Base-by-base conservation (phyloP, 2,888 invertebrate species). In the Germaria angustata region DNA sequence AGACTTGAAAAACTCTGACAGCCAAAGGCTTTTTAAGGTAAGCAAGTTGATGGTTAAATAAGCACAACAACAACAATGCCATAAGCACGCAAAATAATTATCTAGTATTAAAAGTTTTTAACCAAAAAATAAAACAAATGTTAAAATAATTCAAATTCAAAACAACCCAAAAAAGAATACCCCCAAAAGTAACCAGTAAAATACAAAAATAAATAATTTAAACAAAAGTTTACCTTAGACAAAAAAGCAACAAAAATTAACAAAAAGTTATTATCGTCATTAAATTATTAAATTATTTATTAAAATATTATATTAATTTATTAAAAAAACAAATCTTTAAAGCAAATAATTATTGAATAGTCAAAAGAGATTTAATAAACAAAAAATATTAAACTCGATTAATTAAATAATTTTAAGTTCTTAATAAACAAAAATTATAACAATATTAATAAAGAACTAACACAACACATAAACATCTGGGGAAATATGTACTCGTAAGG, bases 311-410 rank as follows among this genome's bases (percentile, higher is more conserved):
- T 51, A 77, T 72, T 83, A 57, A 77, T 84, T 84, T 76, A 55
- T 55, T 28, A 69, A 55, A 66, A 36, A 59, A 44, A 34, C 22
- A 59, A 84, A 84, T 80, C 79, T 84, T 85, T 84, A 86, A 79
- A 84, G 13, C 22, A 63, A 81, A 69, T 81, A 78, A 76, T 73
- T 63, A 82, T 76, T 78, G 82, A 79, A 57, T 84, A 81, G 81
- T 83, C 80, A 68, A 46, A 51, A 75, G 80, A 80, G 63, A 44
- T 15, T 44, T 46, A 15, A 41, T 63, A 20, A 72, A 51, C 7
- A 59, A 28, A 32, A 28, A 39, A 13, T 57, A 57, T 46, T 34
- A 39, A 55, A 66, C 39, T 66, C n/a, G 20, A 59, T 17, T 32
- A 63, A 44, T 61, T n/a, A 41, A 75, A 65, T 22, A 57, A 46